Conservation (phyloP, 53 echinoderm and acorn worm genomes). For the Echinarachnius parma region DNA sequence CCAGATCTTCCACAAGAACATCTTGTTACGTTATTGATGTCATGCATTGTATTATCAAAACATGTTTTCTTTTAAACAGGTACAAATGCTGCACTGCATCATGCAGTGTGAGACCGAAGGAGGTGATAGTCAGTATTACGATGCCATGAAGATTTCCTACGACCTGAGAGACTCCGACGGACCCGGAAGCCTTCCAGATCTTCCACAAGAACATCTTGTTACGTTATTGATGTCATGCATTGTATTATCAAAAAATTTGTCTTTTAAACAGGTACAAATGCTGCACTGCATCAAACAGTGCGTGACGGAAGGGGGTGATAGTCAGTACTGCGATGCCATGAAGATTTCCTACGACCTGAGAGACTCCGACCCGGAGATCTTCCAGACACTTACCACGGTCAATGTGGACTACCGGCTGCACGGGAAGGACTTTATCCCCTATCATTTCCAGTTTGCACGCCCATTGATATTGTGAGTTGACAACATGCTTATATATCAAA, state of each 20-base stretch:
- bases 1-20: too few species aligned
- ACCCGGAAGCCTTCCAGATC: slow-evolving; percentile 59
- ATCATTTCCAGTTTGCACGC: slow-evolving; percentile 43
- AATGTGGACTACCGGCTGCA: slow-evolving; percentile 45
- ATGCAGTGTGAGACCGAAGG: slow-evolving; percentile 57
- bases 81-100: slow-evolving; percentile 80
- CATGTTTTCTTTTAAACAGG: too few species aligned
- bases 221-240: too few species aligned
- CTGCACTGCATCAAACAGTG: slow-evolving; percentile 76
- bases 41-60: too few species aligned
- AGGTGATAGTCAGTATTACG: slow-evolving; percentile 71
- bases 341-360: slow-evolving; percentile 57
- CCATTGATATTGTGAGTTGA: slow-evolving; percentile 65
- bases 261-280: slow-evolving; percentile 67
- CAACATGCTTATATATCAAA: background rate
- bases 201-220: too few species aligned
- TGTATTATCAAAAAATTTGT: too few species aligned
- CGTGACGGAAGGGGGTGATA: slow-evolving; percentile 61
- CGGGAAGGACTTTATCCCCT: slow-evolving; percentile 38
- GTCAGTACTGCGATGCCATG: slow-evolving; percentile 67
- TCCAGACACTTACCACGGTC: slow-evolving; percentile 38
- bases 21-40: too few species aligned
- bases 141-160: slow-evolving; percentile 58
- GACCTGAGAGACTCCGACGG: slow-evolving; percentile 50
- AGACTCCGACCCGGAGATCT: slow-evolving; percentile 56